These are phyloP conservation scores for Aramus guarauna DNA, from an alignment of 2,113 vertebrate genomes.

Conservation along the genomic window DNA sequence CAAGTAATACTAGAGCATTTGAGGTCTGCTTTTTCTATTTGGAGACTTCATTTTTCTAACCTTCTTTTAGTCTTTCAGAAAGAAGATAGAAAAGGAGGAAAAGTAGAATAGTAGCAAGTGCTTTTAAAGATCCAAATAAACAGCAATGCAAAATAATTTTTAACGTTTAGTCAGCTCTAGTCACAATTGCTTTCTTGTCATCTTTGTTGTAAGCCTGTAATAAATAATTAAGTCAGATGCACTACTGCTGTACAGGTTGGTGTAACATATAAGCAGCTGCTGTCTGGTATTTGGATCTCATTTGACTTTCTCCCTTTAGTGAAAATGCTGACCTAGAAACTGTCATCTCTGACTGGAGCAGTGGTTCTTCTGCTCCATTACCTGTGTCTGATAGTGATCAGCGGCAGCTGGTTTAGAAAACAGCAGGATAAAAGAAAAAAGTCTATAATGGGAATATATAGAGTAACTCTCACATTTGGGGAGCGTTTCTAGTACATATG, in stretches of 20 bases:
- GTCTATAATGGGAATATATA: neutral
- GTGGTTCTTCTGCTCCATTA: conserved; percentile 5
- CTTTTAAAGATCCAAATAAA: neutral
- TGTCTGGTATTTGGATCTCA: neutral
- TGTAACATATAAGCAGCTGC: neutral
- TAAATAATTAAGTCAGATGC: conserved; percentile 21
- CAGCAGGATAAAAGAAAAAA: neutral
- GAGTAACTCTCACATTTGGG: neutral
- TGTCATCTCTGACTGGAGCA: neutral
- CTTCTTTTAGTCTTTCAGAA: neutral
- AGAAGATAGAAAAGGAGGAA: neutral
- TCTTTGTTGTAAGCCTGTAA: neutral
- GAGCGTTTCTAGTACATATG: neutral
- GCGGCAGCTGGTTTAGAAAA: neutral
- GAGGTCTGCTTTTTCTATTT: conserved; percentile 14
- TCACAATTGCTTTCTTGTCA: neutral
- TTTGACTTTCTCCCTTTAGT: neutral
- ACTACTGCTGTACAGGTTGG: neutral
- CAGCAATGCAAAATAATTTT: neutral
- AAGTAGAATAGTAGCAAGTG: neutral
- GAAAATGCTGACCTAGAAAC: conserved; percentile 24
- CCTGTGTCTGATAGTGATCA: neutral
- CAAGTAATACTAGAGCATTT: neutral
- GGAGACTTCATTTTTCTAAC: neutral
- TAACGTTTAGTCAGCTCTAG: neutral